phyloP scores from a whole-genome alignment of 2,888 invertebrate genomes.

The Coronaproctus castanopsis region DNA sequence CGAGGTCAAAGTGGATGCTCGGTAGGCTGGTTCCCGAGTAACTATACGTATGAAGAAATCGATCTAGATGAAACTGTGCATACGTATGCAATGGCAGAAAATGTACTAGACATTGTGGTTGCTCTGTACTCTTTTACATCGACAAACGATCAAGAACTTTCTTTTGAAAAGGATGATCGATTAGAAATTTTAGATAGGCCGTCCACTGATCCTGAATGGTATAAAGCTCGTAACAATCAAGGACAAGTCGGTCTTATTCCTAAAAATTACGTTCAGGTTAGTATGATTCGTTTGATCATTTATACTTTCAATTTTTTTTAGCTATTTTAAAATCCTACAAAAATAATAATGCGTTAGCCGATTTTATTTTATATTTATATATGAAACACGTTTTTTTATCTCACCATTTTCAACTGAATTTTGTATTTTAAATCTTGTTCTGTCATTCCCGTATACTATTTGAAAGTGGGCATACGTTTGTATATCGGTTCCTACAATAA shows the following conservation, averaged over 20 bases:
- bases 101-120: slow-evolving; percentile 86
- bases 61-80: slow-evolving; percentile 71
- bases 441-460: too few species aligned
- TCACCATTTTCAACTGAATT: too few species aligned
- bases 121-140: slow-evolving; percentile 86
- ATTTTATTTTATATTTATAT: too few species aligned
- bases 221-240: slow-evolving; percentile 77
- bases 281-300: not conserved
- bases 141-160: slow-evolving; percentile 85
- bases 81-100: slow-evolving; percentile 84
- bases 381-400: too few species aligned
- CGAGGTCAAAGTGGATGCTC: slow-evolving; percentile 59
- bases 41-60: slow-evolving; percentile 69
- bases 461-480: too few species aligned
- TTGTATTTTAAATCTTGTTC: too few species aligned
- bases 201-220: slow-evolving; percentile 96
- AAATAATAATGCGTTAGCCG: too few species aligned
- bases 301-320: not conserved
- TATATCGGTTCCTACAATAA: too few species aligned
- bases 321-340: not conserved
- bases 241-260: slow-evolving; percentile 91
- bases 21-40: slow-evolving; percentile 91
- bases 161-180: slow-evolving; percentile 90
- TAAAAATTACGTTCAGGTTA: slow-evolving; percentile 59
- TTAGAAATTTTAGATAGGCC: slow-evolving; percentile 92